A percentile compares a stretch with the other conserved stretches of the same genome.
phyloP scores from a whole-genome alignment of 2,797 vertebrate species.

The Tympanoctomys barrerae region DNA sequence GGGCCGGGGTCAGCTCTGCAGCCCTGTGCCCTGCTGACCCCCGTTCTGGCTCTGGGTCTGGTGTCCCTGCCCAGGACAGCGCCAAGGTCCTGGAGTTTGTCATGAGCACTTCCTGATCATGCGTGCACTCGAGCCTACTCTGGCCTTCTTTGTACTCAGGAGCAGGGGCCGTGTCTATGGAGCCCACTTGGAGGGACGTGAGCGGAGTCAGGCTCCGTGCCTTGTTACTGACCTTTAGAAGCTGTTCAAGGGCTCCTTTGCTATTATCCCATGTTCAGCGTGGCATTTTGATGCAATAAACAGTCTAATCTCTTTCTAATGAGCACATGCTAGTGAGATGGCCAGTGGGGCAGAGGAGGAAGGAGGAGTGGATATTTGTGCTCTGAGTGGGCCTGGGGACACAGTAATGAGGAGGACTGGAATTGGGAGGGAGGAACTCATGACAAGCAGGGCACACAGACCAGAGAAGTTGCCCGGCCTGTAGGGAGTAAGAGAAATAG shows the following conservation, averaged over 20 bases:
- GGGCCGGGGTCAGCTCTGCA: neutral
- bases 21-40: neutral
- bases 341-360: neutral
- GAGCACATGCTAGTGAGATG: neutral
- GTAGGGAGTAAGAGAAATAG: neutral
- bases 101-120: rapidly evolving
- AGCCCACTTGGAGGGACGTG: neutral
- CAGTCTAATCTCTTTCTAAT: slow-evolving; percentile 13
- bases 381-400: neutral
- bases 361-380: neutral
- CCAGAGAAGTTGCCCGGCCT: neutral
- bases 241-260: slow-evolving; percentile 27
- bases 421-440: neutral
- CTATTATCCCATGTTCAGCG: neutral
- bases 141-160: neutral
- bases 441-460: neutral
- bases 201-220: neutral
- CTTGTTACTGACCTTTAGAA: slow-evolving; percentile 38
- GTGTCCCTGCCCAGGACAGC: neutral
- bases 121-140: neutral
- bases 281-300: slow-evolving; percentile 17
- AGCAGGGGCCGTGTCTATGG: neutral
- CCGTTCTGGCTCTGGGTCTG: neutral
- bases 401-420: neutral
- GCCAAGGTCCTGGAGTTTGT: neutral